Evolutionary conservation across 2,113 vertebrate species (phyloP), one percentile per base, ranked within the genome.

Genomic region (Felis chaus): DNA sequence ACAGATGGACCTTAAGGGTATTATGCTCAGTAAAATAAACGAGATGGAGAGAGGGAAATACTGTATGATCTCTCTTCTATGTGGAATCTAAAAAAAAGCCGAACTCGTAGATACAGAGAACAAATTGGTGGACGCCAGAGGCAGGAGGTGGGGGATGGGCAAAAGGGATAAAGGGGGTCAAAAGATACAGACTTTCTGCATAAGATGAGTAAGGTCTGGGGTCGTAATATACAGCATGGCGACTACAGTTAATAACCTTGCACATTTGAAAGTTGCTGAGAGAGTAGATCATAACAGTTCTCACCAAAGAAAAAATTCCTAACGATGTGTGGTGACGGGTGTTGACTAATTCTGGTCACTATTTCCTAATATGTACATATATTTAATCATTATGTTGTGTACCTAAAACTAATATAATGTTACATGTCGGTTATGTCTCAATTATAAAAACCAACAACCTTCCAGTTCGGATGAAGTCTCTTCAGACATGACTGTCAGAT

Each of bases 201-300:
- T 13, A 31, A 66, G 65, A 66, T 73, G 21, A 36, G n/a, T 39
- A 39, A 73, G 69, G 45, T 21, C 48, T 18, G 5, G 2, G 10
- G 48, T 16, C 21, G 1, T 79, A 21, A 29, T 5, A 2, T 31
- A 50, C 45, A 53, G 29, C 9, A 19, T 5, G 1, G 48, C 0
- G 5, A n/a, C 76, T 29, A 50, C 18, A 79, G 76, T 79, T 79
- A n/a, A 23, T 21, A 25, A 57, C 21, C 25, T 1, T 27, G 53
- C 36, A 27, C 25, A 36, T 39, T 9, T 36, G 79, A 15, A 81
- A 36, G 23, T 16, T 57, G 53, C 53, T 81, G 36, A 81, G 53
- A 55, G 13, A 15, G 53, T 16, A 81, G 79, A 57, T 57, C n/a
- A 57, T 81, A 25, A 27, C 57, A 81, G 7, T 39, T 57, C n/a